phyloP scores from a whole-genome alignment of 2,888 invertebrate species.

The Apotomis turbidana region DNA sequence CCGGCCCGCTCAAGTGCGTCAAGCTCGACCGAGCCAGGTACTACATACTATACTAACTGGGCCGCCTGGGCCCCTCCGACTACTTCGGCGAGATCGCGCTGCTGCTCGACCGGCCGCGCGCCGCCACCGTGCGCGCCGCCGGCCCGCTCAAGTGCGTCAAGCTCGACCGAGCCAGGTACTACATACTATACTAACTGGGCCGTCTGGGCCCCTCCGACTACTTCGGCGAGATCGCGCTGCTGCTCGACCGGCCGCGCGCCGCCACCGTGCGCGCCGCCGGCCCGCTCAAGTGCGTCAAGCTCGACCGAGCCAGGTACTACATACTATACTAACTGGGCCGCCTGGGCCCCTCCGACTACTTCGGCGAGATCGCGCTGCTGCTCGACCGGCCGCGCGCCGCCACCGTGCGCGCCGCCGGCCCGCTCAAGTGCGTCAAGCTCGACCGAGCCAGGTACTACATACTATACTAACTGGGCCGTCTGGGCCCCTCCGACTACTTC shows the following conservation, averaged over 20 bases:
- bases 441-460: too few relatives aligned
- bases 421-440: too few relatives aligned
- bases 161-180: constrained; percentile 94
- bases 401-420: too few relatives aligned
- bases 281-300: constrained; percentile 98
- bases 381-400: too few relatives aligned
- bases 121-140: constrained; percentile 97
- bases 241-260: constrained; percentile 98
- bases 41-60: constrained; percentile 87
- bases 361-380: too few relatives aligned
- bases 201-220: constrained; percentile 76
- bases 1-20: constrained; percentile 98
- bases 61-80: constrained; percentile 98
- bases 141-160: constrained; percentile 99
- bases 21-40: constrained; percentile 97
- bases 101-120: constrained; percentile 97
- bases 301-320: constrained; percentile 80
- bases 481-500: too few relatives aligned
- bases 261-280: constrained; percentile 98
- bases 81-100: constrained; percentile 99
- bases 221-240: constrained; percentile 96
- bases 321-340: too few relatives aligned
- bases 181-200: constrained; percentile 61
- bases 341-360: too few relatives aligned
- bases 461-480: too few relatives aligned